These are phyloP conservation scores for Villa cingulata DNA, from an alignment of 2,888 invertebrate species.

Conservation along the genomic window DNA sequence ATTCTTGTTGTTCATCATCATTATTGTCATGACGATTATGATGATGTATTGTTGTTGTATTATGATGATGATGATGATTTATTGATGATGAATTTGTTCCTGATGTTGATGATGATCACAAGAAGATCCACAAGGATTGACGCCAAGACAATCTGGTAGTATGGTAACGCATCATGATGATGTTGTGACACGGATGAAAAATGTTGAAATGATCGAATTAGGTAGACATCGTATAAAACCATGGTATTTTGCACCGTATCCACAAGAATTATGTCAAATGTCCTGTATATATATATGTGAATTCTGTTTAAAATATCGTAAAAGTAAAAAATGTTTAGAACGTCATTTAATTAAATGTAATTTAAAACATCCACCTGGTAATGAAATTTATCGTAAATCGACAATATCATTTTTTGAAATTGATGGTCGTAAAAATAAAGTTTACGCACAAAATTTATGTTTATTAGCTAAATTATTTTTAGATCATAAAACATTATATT, in stretches of 20 bases:
- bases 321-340: slow-evolving; percentile 88
- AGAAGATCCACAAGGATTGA: slow-evolving; percentile 22
- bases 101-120: slow-evolving; percentile 4
- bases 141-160: slow-evolving; percentile 35
- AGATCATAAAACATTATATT: slow-evolving; percentile 97
- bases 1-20: not conserved
- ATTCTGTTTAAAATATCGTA: slow-evolving; percentile 94
- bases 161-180: slow-evolving; percentile 93
- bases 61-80: too few species aligned
- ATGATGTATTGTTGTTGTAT: too few species aligned
- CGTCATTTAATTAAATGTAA: slow-evolving; percentile 82
- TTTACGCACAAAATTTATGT: slow-evolving; percentile 93
- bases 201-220: slow-evolving; percentile 94
- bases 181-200: slow-evolving; percentile 96
- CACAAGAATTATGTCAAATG: slow-evolving; percentile 80
- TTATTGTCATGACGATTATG: not conserved
- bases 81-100: not conserved
- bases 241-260: slow-evolving; percentile 99
- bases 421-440: slow-evolving; percentile 93
- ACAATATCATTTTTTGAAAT: slow-evolving; percentile 96
- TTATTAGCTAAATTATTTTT: slow-evolving; percentile 89
- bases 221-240: slow-evolving; percentile 90
- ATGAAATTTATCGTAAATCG: slow-evolving; percentile 92
- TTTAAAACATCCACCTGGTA: slow-evolving; percentile 88
- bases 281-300: slow-evolving; percentile 96